Conservation (phyloP, 2,888 invertebrate genomes). For the Agrotis segetum region DNA sequence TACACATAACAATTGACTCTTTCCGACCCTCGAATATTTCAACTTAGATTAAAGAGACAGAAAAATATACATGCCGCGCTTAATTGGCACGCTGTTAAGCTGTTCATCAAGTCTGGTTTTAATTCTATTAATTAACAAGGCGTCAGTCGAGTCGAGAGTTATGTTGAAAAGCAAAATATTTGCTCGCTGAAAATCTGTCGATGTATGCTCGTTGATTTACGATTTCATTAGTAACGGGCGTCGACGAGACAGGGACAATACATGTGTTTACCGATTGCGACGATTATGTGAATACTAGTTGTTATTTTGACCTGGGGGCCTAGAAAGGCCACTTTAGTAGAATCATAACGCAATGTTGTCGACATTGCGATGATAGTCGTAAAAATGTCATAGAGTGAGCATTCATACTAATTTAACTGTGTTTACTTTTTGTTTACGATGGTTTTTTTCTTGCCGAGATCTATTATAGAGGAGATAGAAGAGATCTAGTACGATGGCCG, state of each 20-base stretch:
- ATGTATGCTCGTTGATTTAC: constrained; percentile 87
- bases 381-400: no score
- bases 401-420: no score
- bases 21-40: constrained; percentile 36
- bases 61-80: constrained; percentile 56
- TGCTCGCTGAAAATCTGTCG: constrained; percentile 81
- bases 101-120: constrained; percentile 79
- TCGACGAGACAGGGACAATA: constrained; percentile 77
- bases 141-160: constrained; percentile 74
- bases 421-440: no score
- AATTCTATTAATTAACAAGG: constrained; percentile 84
- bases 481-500: no score
- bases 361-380: no score
- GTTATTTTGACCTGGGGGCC: constrained; percentile 18
- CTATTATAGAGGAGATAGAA: no score
- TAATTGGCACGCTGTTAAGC: constrained; percentile 75
- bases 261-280: constrained; percentile 75
- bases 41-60: constrained; percentile 58
- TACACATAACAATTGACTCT: constrained; percentile 20
- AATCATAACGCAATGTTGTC: no score
- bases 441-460: no score
- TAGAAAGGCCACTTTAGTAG: no score
- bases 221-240: constrained; percentile 86
- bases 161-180: constrained; percentile 82
- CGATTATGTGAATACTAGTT: constrained; percentile 65